These are phyloP conservation scores for Agonopterix alstromeriana DNA, from an alignment of 2,888 invertebrate species.

Conservation along the genomic window DNA sequence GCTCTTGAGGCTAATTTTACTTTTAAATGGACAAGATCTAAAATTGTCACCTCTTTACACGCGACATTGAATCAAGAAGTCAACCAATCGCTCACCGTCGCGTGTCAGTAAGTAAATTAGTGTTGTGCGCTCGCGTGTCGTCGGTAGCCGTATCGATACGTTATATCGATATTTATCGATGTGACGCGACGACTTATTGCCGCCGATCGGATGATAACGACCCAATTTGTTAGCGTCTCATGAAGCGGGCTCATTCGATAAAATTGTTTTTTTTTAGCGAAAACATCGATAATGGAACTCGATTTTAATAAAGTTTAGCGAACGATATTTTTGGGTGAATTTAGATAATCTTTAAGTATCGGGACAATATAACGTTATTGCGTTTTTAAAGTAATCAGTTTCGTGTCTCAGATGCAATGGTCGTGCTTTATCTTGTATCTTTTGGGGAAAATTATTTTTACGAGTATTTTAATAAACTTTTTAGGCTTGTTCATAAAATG, in stretches of 20 bases:
- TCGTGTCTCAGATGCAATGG: too few relatives aligned
- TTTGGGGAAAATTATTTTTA: too few relatives aligned
- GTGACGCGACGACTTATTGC: conserved; percentile 57
- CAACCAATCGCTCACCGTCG: conserved; percentile 10
- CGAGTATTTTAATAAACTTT: too few relatives aligned
- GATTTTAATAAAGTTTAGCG: conserved; percentile 6
- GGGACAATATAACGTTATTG: neutral
- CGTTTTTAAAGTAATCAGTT: too few relatives aligned
- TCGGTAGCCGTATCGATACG: conserved; percentile 45
- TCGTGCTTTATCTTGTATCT: too few relatives aligned
- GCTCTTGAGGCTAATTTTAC: too few relatives aligned
- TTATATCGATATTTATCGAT: conserved; percentile 60
- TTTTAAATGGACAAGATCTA: conserved; percentile 1
- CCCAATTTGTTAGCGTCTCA: conserved; percentile 59
- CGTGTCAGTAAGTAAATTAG: conserved; percentile 39
- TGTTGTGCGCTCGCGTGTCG: conserved; percentile 40
- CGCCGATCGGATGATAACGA: conserved; percentile 59
- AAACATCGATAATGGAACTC: conserved; percentile 25
- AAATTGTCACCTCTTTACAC: conserved; percentile 13
- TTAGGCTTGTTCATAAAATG: too few relatives aligned
- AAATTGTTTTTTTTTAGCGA: conserved; percentile 32
- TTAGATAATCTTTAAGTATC: conserved; percentile 4
- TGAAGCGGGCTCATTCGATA: conserved; percentile 27
- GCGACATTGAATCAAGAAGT: conserved; percentile 19
- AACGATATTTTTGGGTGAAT: conserved; percentile 3